These are phyloP conservation scores for Tiliacea aurago DNA, from an alignment of 2,888 invertebrate species.

Conservation along the genomic window DNA sequence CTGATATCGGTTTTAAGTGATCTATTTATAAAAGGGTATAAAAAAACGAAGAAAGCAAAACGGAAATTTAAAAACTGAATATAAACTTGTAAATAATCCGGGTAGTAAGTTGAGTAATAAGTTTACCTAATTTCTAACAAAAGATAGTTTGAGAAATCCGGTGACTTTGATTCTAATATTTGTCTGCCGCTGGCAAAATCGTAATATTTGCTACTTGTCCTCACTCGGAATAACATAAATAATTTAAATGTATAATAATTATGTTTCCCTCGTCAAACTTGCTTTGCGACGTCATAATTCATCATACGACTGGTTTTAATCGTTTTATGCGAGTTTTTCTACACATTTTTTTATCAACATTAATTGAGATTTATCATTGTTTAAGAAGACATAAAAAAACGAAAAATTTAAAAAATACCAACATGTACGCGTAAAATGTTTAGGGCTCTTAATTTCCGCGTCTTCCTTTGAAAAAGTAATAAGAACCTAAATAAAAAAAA, in stretches of 20 bases:
- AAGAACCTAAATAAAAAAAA: not conserved
- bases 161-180: not conserved
- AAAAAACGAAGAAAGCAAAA: accelerated
- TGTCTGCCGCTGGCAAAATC: not conserved
- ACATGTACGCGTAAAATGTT: not conserved
- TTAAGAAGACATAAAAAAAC: not conserved
- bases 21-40: no score
- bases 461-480: no score
- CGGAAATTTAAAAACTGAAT: not conserved
- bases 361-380: constrained; percentile 1
- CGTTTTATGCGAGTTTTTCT: constrained; percentile 27
- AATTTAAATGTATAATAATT: constrained; percentile 9
- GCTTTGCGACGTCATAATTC: constrained; percentile 36
- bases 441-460: not conserved
- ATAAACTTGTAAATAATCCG: not conserved
- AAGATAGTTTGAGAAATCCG: not conserved
- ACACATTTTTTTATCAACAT: not conserved
- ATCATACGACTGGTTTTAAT: constrained; percentile 39
- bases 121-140: not conserved
- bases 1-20: not conserved
- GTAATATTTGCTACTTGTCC: not conserved
- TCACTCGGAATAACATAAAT: constrained; percentile 3
- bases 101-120: not conserved
- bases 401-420: not conserved
- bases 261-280: constrained; percentile 25